Percentiles rank a stretch among this genome's conserved stretches.
Evolutionary conservation across 2,888 invertebrate species (phyloP).

Genomic region (Eristalis intricaria): DNA sequence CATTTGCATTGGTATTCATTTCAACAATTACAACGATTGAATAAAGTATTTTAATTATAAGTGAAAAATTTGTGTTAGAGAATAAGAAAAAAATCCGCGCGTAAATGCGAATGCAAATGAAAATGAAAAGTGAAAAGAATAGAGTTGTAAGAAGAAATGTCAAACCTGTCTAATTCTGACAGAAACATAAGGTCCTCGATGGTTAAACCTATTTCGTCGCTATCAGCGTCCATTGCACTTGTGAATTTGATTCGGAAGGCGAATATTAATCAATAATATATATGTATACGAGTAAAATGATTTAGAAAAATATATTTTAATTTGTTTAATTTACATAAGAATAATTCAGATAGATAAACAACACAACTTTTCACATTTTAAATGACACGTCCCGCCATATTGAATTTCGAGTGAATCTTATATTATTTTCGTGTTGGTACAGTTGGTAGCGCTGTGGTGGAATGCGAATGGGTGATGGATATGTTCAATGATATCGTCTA

Average conservation of each 20-base stretch:
- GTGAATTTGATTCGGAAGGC: slow-evolving; percentile 69
- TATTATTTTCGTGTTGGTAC: slow-evolving; percentile 26
- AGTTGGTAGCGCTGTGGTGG: slow-evolving; percentile 58
- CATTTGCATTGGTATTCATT: slow-evolving; percentile 24
- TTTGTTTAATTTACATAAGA: slow-evolving; percentile 72
- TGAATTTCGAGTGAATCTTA: slow-evolving; percentile 70
- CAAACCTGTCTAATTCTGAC: slow-evolving; percentile 93
- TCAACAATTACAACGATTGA: slow-evolving; percentile 5
- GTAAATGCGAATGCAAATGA: slow-evolving; percentile 71
- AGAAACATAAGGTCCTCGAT: slow-evolving; percentile 92
- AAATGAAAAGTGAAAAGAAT: slow-evolving; percentile 68
- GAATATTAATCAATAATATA: slow-evolving; percentile 53
- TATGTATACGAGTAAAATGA: slow-evolving; percentile 53
- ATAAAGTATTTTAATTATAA: neutral
- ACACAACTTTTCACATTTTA: slow-evolving; percentile 73
- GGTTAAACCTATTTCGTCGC: slow-evolving; percentile 82
- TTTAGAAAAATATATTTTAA: slow-evolving; percentile 69
- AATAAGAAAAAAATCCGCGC: slow-evolving; percentile 59
- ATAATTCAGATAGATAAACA: slow-evolving; percentile 73
- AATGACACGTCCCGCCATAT: slow-evolving; percentile 74
- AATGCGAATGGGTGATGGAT: slow-evolving; percentile 47
- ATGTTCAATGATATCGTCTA: slow-evolving; percentile 32
- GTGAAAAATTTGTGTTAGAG: slow-evolving; percentile 3
- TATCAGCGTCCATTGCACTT: slow-evolving; percentile 73
- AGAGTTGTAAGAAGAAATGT: slow-evolving; percentile 72